Evolutionary conservation across 2,888 invertebrate genomes (phyloP), one percentile per base, ranked within the genome.

Genomic region (Carterocephalus palaemon): DNA sequence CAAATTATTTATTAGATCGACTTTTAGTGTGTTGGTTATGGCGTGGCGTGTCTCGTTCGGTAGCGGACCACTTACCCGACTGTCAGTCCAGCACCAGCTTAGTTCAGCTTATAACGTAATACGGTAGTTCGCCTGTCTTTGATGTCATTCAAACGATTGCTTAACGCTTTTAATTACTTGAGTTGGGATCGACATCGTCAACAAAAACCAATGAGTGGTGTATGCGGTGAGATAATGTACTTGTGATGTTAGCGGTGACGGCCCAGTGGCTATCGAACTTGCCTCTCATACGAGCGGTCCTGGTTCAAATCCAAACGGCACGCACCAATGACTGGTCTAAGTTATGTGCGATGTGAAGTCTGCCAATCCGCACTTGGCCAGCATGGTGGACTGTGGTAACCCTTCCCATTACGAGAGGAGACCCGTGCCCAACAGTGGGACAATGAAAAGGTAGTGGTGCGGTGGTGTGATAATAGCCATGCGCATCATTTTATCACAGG

Each of bases 41-140:
- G 74, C 75, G 64, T 64, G 59, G 66, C 70, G 63, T 68, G 62
- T 67, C 68, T 68, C 62, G 65, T 65, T 70, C 71, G 65, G 74
- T 73, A 73, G 78, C 73, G 55, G 62, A 62, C 72, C 83, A 82
- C 81, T 82, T 82, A 81, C 72, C 61, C 67, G 74, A 60, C 78
- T 83, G 85, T 84, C 85, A 82, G 72, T 80, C 75, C 60, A 58
- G 52, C 53, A 49, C 69, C 53, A 64, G 75, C 73, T 82, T 77
- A 81, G 66, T 64, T 64, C 73, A 74, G 81, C 82, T 84, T 82
- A 84, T 67, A 83, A 83, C 84, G 84, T 85, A 85, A 83, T 74
- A 83, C 85, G 76, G 85, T 84, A 85, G 85, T 84, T 69, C 71
- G 70, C 65, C 66, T 67, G 73, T 71, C 70, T 67, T 71, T 67